A percentile compares a stretch with the other conserved stretches of the same genome.
These are phyloP conservation scores for Pterophyllum scalare DNA, from an alignment of 2,113 vertebrate species.

Conservation along the genomic window DNA sequence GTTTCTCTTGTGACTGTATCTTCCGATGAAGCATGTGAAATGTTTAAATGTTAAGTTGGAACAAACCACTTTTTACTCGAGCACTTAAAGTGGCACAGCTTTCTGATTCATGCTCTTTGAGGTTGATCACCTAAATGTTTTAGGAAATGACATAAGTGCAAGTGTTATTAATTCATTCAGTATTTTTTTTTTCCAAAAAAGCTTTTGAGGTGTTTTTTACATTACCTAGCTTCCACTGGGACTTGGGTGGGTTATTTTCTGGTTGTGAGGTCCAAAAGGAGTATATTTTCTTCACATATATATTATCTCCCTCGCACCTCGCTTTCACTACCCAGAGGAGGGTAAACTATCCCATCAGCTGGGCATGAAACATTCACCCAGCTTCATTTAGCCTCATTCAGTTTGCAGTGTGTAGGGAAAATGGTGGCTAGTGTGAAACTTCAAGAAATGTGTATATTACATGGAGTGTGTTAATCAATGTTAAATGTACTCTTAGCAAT, in stretches of 20 bases:
- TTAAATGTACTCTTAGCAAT: background rate
- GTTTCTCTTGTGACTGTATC: background rate
- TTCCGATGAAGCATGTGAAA: background rate
- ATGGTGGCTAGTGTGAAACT: background rate
- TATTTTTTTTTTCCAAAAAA: background rate
- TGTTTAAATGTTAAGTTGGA: conserved; percentile 1
- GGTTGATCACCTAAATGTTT: conserved; percentile 57
- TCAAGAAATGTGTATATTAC: background rate
- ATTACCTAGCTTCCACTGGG: background rate
- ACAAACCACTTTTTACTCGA: background rate
- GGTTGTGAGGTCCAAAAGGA: conserved; percentile 14
- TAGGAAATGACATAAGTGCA: conserved; percentile 29
- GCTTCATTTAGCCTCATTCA: background rate
- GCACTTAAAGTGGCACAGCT: background rate
- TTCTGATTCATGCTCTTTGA: conserved; percentile 27
- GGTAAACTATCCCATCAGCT: conserved; percentile 38
- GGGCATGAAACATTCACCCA: conserved; percentile 27
- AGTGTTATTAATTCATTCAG: conserved; percentile 57
- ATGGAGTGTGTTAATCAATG: background rate
- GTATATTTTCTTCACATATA: conserved; percentile 27
- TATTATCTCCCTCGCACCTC: conserved; percentile 36
- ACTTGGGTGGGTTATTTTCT: conserved; percentile 4
- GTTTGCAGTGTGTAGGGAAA: background rate
- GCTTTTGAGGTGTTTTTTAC: conserved; percentile 16
- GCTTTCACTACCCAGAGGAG: conserved; percentile 56